phyloP scores from a whole-genome alignment of 2,888 invertebrate species.

The Anoncus sp. region DNA sequence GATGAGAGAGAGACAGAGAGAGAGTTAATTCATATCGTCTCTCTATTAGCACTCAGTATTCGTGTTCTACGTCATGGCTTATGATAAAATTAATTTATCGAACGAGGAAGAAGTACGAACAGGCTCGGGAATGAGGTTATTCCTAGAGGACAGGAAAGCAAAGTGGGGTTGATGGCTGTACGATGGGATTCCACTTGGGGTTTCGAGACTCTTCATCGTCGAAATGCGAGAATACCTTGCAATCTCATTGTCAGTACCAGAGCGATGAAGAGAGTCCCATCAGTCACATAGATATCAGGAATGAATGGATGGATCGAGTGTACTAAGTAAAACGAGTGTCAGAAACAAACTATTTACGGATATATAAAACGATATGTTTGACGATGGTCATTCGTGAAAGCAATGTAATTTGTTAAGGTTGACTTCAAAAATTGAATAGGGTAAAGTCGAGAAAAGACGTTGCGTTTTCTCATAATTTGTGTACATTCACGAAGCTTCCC shows the following conservation, averaged over 20 bases:
- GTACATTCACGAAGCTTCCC: too few species aligned
- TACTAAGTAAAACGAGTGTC: slow-evolving; percentile 29
- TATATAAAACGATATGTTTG: slow-evolving; percentile 12
- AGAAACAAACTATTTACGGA: slow-evolving; percentile 21
- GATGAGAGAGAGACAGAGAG: neutral
- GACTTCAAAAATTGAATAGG: too few species aligned
- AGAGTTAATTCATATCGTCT: neutral
- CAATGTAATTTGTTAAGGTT: too few species aligned
- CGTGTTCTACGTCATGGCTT: slow-evolving; percentile 17
- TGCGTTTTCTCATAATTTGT: too few species aligned
- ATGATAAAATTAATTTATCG: slow-evolving; percentile 49
- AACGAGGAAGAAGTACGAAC: slow-evolving; percentile 8
- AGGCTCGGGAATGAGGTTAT: slow-evolving; percentile 18
- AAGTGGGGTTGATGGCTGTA: slow-evolving; percentile 8
- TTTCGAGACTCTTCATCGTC: slow-evolving; percentile 51
- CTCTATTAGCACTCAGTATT: slow-evolving; percentile 28
- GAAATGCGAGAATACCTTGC: slow-evolving; percentile 38
- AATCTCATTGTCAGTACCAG: slow-evolving; percentile 51
- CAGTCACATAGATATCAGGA: slow-evolving; percentile 45
- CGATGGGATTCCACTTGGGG: slow-evolving; percentile 31
- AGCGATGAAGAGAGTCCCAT: slow-evolving; percentile 32
- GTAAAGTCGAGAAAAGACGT: too few species aligned
- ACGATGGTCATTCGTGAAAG: neutral
- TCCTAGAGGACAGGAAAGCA: slow-evolving; percentile 17
- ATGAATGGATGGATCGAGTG: slow-evolving; percentile 51